Evolutionary conservation across 2,888 invertebrate genomes (phyloP).

Genomic region (Dasysyrphus tricinctus): DNA sequence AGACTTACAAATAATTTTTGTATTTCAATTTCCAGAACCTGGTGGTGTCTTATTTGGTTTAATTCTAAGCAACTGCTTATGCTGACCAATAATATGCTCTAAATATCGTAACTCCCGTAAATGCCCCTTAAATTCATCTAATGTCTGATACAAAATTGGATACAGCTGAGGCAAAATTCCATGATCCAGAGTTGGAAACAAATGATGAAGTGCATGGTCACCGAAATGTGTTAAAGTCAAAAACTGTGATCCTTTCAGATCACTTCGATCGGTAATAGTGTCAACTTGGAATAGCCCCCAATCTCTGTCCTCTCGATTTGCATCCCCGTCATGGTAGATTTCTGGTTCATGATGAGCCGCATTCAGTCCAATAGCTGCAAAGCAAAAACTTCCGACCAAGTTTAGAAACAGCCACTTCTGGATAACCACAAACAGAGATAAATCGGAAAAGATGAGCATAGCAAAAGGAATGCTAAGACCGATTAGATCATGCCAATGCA

Average conservation of each 20-base stretch:
- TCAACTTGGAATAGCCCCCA: slow-evolving; percentile 92
- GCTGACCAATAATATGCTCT: slow-evolving; percentile 88
- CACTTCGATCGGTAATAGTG: slow-evolving; percentile 88
- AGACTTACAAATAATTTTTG: no score
- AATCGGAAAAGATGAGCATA: slow-evolving; percentile 82
- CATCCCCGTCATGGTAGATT: slow-evolving; percentile 91
- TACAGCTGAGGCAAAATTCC: slow-evolving; percentile 87
- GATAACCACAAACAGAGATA: slow-evolving; percentile 77
- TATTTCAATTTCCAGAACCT: slow-evolving; percentile 76
- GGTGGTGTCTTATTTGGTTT: slow-evolving; percentile 82
- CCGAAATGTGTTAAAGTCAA: slow-evolving; percentile 90
- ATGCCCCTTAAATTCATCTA: slow-evolving; percentile 82
- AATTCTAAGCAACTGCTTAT: slow-evolving; percentile 85
- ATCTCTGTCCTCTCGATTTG: slow-evolving; percentile 85
- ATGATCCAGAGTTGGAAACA: slow-evolving; percentile 92
- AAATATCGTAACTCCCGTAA: slow-evolving; percentile 85
- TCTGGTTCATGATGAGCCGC: slow-evolving; percentile 92
- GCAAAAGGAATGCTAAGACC: slow-evolving; percentile 83
- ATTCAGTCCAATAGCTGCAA: slow-evolving; percentile 87
- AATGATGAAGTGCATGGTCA: slow-evolving; percentile 91
- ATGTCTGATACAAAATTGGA: slow-evolving; percentile 84
- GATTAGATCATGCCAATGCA: slow-evolving; percentile 83
- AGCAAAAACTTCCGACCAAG: slow-evolving; percentile 85
- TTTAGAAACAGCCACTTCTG: slow-evolving; percentile 85
- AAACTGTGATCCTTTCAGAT: slow-evolving; percentile 87